A percentile compares a stretch with the other conserved stretches of the same genome.
phyloP scores from a whole-genome alignment of 30 jellyfish, hydroid and myxozoan genomes.

The Rhopilema esculentum region DNA sequence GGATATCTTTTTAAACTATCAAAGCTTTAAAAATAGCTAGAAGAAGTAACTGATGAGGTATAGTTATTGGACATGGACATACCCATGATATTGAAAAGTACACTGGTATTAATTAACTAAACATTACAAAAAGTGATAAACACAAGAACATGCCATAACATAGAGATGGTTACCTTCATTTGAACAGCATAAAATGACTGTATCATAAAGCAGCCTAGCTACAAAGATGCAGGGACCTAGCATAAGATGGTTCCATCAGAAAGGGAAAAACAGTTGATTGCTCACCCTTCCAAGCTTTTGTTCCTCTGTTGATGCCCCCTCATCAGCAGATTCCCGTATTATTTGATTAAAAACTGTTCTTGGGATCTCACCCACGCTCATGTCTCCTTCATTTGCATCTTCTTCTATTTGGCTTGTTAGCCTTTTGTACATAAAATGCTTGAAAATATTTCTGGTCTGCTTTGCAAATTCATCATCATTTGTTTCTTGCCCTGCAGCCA shows the following conservation, averaged over 20 bases:
- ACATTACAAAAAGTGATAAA: too few species aligned
- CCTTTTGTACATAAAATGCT: conserved; percentile 72
- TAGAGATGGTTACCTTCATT: too few species aligned
- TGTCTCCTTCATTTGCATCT: conserved; percentile 80
- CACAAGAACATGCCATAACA: too few species aligned
- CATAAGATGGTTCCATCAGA: neutral
- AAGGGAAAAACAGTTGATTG: neutral
- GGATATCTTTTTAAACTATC: too few species aligned
- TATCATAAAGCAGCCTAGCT: too few species aligned
- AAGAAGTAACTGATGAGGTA: too few species aligned
- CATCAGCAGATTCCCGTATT: conserved; percentile 10
- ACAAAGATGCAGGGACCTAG: too few species aligned
- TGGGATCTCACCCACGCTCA: conserved; percentile 77
- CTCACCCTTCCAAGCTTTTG: conserved; percentile 40
- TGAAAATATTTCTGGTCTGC: conserved; percentile 76
- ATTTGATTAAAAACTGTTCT: conserved; percentile 43
- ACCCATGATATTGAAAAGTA: too few species aligned
- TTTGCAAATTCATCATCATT: conserved; percentile 43
- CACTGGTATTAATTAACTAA: too few species aligned
- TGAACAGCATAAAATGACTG: too few species aligned
- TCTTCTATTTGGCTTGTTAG: conserved; percentile 79
- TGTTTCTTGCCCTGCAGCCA: neutral
- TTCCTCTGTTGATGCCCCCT: conserved; percentile 23
- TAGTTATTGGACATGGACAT: too few species aligned
- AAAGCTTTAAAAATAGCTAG: too few species aligned